phyloP scores from a whole-genome alignment of 2,113 vertebrate species.

The Sceloporus undulatus region DNA sequence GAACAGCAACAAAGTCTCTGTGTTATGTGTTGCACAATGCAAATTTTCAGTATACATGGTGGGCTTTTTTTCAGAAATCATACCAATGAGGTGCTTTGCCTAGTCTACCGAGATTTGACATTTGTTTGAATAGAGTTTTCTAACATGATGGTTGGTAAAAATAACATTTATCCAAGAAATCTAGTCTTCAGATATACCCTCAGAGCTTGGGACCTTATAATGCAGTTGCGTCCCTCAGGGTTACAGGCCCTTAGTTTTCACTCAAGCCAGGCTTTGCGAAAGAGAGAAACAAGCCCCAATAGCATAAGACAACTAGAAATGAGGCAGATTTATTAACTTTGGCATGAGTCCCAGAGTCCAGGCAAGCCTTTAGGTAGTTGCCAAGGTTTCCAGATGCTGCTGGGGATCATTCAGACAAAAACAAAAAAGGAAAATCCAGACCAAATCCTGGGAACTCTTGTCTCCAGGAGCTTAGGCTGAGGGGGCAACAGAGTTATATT shows the following conservation, averaged over 20 bases:
- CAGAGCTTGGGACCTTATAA: background rate
- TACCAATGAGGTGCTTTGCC: background rate
- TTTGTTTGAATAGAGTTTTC: background rate
- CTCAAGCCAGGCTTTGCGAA: background rate
- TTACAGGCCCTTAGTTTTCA: background rate
- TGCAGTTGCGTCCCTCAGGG: fast-evolving
- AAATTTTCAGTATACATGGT: background rate
- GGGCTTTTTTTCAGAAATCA: background rate
- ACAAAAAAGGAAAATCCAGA: background rate
- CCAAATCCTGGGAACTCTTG: background rate
- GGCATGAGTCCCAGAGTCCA: conserved; percentile 35
- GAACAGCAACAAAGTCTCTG: background rate
- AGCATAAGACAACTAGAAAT: fast-evolving
- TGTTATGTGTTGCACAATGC: background rate
- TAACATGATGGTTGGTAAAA: background rate
- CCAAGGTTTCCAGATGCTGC: conserved; percentile 30
- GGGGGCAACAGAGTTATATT: background rate
- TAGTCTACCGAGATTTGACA: background rate
- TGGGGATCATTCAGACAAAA: conserved; percentile 30
- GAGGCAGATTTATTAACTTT: conserved; percentile 19
- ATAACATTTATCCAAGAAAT: background rate
- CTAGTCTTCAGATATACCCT: background rate
- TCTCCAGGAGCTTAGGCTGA: background rate
- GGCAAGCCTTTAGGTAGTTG: conserved; percentile 36
- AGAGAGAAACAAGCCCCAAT: background rate